Base-by-base conservation (phyloP, 2,888 invertebrate genomes). In the Drosophila colorata region DNA sequence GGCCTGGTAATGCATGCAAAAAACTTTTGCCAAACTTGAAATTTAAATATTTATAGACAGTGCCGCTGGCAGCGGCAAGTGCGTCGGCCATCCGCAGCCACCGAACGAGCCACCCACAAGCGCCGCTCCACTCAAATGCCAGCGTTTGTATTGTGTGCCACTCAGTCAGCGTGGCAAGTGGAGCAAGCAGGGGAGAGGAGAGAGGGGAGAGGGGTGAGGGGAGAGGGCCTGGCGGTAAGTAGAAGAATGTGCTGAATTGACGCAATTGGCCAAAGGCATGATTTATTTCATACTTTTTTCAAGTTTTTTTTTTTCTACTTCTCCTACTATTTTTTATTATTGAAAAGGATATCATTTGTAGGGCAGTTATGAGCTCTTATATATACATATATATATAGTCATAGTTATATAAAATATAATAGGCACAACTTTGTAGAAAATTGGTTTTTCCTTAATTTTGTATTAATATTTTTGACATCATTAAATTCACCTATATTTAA, bases 241-340 rank as follows among this genome's bases (percentile, higher is more conserved):
- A 41, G 46, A 68, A 71, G 71, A 84, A 88, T 78, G 55, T 74
- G 89, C 86, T 90, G 90, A 89, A 90, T 88, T 86, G 89, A 87
- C 89, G 83, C 90, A 91, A 89, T 90, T 90, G 91, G 89, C 89
- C 88, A 81, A 80, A 80, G 89, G 89, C 90, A 90, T 91, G 91
- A 90, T 91, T 90, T 91, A 90, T 90, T 78, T 81, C 79, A 87
- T 69, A 68, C 70, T 75, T 79, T 79, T 69, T 53, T 44, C 66
- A 44, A 65, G 43, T 61, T 71, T 33, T 28, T 44, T 49, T 8
- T 13, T 13, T 1, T 9, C 28, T 4, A 31, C 13, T 35, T 37
- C 20, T 11, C 44, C 16, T 11, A 9, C 8, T 20, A 31, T 46
- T 44, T 31, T 20, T 47, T 66, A 41, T 28, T 69, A 37, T 35